Evolutionary conservation across 2,113 vertebrate genomes (phyloP), one percentile per base, ranked within the genome.

Genomic region (Donacobius atricapilla): DNA sequence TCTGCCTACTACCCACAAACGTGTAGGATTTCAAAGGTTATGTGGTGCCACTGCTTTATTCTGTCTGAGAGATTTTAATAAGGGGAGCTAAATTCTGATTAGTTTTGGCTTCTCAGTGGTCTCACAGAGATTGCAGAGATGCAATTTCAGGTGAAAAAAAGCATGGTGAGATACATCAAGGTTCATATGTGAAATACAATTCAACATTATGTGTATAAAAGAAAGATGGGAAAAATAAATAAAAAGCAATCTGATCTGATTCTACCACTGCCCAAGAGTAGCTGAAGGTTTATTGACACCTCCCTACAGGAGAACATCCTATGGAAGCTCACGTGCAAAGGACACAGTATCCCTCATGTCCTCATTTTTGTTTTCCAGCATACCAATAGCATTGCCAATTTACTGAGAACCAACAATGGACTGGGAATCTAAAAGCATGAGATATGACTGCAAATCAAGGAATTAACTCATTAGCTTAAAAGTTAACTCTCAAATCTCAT

Each of bases 341-440:
- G 18, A 9, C 7, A 20, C 0, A 0, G 5, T 71, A 66, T 51
- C 13, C 14, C 35, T 78, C 33, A 71, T 45, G 11, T 53, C 20
- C 20, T 85, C 4, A 5, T 19, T 94, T 90, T 69, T 56, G 4
- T 35, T 24, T 93, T 87, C 66, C 35, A 83, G 53, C 31, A 28
- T 53, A 37, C 9, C 27, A 65, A 69, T 28, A 77, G 1, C 17
- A 72, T 30, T 89, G 30, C 6, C 31, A 83, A 23, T 23, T 81
- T n/a, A 50, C 54, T 3, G 1, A 47, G 11, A 79, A 42, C 2
- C 13, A 75, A 0, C 15, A 54, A 20, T 25, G 19, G 24, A 39
- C 51, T 63, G 66, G 51, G 27, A 83, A 78, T 54, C 7, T 64
- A 66, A 71, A 89, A 71, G 4, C 6, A 58, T 22, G 15, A 84